Evolutionary conservation across 1,140 invertebrate genomes (phyloP), one percentile per base, ranked within the genome.

Genomic region (Drosophila pallidifrons): DNA sequence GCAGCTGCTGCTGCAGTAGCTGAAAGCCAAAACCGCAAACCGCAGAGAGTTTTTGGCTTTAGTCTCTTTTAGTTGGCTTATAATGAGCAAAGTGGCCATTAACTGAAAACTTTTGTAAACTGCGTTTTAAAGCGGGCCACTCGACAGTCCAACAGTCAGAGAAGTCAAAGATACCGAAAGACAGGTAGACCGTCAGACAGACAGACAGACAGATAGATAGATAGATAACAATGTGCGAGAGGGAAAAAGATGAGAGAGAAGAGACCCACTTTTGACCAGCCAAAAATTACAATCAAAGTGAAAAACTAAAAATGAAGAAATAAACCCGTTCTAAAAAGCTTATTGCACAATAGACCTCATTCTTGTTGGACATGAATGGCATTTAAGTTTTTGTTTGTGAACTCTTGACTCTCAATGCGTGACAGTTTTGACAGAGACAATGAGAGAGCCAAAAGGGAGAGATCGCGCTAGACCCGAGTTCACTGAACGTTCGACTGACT

Each of bases 21-120:
- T 43, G 47, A 70, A 67, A 74, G 47, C 68, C 52, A 47, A 30
- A 67, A 79, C 79, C 72, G 45, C 79, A 75, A 82, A 47, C 71
- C 65, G 81, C 82, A 86, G 75, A 87, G 82, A 87, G 49, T 65
- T 75, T 87, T 87, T 63, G 60, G 71, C 63, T 65, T 63, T 63
- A 81, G 75, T 81, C 82, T 60, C 77, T 54, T 66, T 87, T 79
- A 87, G 82, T 87, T 86, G 82, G 82, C 82, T 82, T 86, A 87
- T 86, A 86, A 86, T 87, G 75, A 87, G 82, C 71, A 79, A 86
- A 86, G 82, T 86, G 82, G 82, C 75, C 75, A 86, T 86, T 87
- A 86, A 79, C 79, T 69, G 67, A 87, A 87, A 86, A 87, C 47
- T 87, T 85, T 87, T 78, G 54, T 61, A 49, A 70, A 75, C 55